Conservation (phyloP, 1,140 invertebrate species). For the Rhyzopertha dominica region DNA sequence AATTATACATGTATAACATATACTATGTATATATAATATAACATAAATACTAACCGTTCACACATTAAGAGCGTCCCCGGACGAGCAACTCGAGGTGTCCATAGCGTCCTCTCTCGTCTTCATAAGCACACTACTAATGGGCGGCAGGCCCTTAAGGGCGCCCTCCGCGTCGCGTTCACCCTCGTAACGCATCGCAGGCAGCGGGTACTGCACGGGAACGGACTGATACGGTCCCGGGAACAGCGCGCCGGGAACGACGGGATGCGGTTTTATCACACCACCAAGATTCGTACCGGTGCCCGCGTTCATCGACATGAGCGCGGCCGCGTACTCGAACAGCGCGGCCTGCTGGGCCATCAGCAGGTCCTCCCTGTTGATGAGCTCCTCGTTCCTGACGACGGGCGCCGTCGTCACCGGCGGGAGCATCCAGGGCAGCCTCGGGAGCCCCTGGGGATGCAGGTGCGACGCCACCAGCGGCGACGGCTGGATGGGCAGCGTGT, state of each 20-base stretch:
- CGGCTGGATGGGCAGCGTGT: constrained; percentile 3
- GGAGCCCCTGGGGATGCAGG: constrained; percentile 3
- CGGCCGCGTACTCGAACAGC: constrained; percentile 34
- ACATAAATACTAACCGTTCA: too few relatives aligned
- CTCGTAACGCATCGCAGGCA: too few relatives aligned
- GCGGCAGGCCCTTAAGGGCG: too few relatives aligned
- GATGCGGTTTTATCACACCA: constrained; percentile 31
- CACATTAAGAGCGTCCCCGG: too few relatives aligned
- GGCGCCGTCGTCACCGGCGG: constrained; percentile 16
- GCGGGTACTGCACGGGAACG: constrained; percentile 32
- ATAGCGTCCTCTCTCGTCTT: too few relatives aligned
- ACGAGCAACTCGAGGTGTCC: too few relatives aligned
- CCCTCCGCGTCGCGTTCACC: too few relatives aligned
- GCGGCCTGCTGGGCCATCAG: constrained; percentile 33
- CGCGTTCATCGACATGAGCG: constrained; percentile 33
- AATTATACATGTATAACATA: too few relatives aligned
- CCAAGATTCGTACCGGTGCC: constrained; percentile 19
- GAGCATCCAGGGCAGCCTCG: constrained; percentile 24
- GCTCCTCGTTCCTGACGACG: constrained; percentile 15
- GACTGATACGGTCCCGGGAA: constrained; percentile 30
- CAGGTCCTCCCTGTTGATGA: constrained; percentile 25
- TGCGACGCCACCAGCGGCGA: constrained; percentile 8
- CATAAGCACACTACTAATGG: too few relatives aligned
- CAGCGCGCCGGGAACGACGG: constrained; percentile 29
- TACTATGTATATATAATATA: too few relatives aligned